Evolutionary conservation across 2,113 vertebrate species (phyloP), one percentile per base, ranked within the genome.

Genomic region (Dolichotis patagonum): DNA sequence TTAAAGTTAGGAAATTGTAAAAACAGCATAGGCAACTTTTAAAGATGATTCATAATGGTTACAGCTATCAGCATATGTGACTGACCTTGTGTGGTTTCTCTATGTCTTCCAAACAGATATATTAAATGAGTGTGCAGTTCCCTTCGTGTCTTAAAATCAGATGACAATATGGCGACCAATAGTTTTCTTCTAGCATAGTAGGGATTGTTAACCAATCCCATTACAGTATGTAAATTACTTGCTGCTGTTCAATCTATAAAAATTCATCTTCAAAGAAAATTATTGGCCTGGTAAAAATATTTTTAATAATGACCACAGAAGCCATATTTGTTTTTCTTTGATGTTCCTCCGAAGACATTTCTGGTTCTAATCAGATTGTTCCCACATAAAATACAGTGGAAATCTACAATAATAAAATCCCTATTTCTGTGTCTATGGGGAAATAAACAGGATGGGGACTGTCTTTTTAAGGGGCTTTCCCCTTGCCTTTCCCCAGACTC

Each of bases 261-360:
- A 98, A 97, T 97, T 92, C 97, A 60, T 98, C 98, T 98, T 99
- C 98, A 99, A 98, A 99, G 98, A 98, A 98, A 98, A 98, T 98
- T 98, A 98, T 98, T 96, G 97, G 98, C 85, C 98, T 98, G 98
- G 98, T 98, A 98, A 98, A 98, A 98, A 98, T 98, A 98, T 98
- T 98, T 98, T 98, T 98, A 98, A 98, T 99, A 99, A 98, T 98
- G 98, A 98, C 98, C 98, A 98, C 98, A 99, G 98, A 99, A 98
- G 98, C 98, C 98, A 98, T 98, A 98, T 98, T 98, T 98, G 98
- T 97, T 96, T 98, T 98, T 98, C 98, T 98, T 98, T 98, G 98
- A 98, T 98, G 98, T 98, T 98, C 98, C 98, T 98, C 97, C 85
- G 98, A 98, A 98, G 97, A 96, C 97, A 95, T 98, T 98, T 98